phyloP scores from a whole-genome alignment of 2,113 vertebrate genomes.

The Athene cunicularia region DNA sequence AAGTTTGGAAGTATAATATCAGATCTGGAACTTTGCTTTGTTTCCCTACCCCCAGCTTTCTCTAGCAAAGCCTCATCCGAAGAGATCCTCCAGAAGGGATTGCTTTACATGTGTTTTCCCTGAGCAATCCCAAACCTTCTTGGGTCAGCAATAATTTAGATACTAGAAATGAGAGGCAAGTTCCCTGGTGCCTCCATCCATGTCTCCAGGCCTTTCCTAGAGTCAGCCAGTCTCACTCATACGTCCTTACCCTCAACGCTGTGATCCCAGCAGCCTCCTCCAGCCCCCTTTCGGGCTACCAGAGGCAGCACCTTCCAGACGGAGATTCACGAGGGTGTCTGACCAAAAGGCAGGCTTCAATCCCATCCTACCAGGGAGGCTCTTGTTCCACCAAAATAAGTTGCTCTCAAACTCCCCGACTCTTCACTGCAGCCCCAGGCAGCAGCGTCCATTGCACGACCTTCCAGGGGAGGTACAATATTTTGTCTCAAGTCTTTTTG shows the following conservation, averaged over 20 bases:
- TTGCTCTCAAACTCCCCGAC: neutral
- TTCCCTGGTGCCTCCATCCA: neutral
- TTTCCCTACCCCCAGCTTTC: neutral
- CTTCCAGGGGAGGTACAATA: neutral
- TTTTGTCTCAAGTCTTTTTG: neutral
- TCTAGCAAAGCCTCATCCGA: neutral
- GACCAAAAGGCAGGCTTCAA: neutral
- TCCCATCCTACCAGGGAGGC: neutral
- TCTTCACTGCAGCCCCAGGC: neutral
- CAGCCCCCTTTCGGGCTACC: neutral
- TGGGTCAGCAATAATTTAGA: neutral
- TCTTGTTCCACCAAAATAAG: neutral
- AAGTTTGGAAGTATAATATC: neutral
- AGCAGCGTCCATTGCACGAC: neutral
- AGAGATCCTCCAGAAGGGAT: neutral
- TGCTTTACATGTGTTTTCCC: neutral
- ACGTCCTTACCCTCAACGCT: neutral
- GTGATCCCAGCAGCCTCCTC: neutral
- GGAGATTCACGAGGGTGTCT: neutral
- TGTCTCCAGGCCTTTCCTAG: neutral
- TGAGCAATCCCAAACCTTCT: neutral
- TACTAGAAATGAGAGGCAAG: rapidly evolving
- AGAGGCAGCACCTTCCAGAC: neutral
- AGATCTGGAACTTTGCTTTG: neutral
- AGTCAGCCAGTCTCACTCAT: neutral